A percentile compares a stretch with the other conserved stretches of the same genome.
phyloP scores from a whole-genome alignment of 1,140 invertebrate species.

The Drosophila ironensis region DNA sequence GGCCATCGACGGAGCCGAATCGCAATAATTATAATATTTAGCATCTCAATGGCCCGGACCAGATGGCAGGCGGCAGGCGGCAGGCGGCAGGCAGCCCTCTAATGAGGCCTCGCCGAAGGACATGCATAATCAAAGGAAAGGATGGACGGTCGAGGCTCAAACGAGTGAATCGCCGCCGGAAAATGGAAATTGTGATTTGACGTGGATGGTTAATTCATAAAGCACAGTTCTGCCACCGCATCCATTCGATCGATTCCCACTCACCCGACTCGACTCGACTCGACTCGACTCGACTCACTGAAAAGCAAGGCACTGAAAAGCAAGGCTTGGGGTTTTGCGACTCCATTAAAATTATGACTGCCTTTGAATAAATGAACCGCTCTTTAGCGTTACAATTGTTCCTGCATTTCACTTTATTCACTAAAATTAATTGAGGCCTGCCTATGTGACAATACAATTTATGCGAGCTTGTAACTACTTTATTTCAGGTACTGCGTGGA shows the following conservation, averaged over 20 bases:
- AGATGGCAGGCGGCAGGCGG: background rate
- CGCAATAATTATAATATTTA: conserved; percentile 43
- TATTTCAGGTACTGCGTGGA: conserved; percentile 90
- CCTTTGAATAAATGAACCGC: no score
- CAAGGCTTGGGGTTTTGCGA: no score
- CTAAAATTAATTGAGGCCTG: background rate
- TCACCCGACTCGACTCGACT: no score
- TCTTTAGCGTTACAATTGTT: no score
- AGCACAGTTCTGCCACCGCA: background rate
- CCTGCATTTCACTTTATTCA: no score
- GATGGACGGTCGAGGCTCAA: conserved; percentile 5
- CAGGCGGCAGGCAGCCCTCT: background rate
- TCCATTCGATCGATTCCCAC: no score
- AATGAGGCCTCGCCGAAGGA: conserved; percentile 37
- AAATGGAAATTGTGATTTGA: conserved; percentile 6
- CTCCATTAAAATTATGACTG: no score
- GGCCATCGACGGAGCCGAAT: conserved; percentile 2
- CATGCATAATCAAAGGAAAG: conserved; percentile 37
- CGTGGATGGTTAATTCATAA: conserved; percentile 5
- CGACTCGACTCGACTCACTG: no score
- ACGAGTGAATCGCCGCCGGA: background rate
- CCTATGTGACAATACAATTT: no score
- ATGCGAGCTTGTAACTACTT: no score
- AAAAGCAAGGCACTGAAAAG: no score
- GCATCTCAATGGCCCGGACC: conserved; percentile 17